Base-by-base conservation (phyloP, 2,888 invertebrate species). In the Volucella inanis region DNA sequence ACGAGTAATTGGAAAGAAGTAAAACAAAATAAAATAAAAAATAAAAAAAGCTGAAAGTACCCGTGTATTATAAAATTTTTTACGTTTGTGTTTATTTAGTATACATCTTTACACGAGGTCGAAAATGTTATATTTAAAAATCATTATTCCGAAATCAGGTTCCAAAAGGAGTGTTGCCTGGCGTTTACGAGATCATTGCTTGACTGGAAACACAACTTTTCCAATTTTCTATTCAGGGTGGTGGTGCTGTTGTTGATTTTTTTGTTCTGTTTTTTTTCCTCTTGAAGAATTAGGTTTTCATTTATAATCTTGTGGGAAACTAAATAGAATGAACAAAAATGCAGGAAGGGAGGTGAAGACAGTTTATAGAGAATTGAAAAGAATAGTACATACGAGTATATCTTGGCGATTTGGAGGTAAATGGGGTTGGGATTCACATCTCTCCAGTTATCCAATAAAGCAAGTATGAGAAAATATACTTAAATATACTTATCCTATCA, bases 181-280 rank as follows among this genome's bases (percentile, higher is more conserved):
- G 76, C 81, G 71, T 81, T 77, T 85, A 85, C 76, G 81, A 85
- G 85, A 85, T 85, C 81, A 81, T 68, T 62, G 62, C 72, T 72
- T 81, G 85, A 85, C 85, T 85, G 85, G 85, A 81, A 85, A 77
- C 81, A 72, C 71, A 81, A 80, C 68, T 81, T 81, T 85, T 85
- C 67, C 81, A 81, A 72, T 85, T 85, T 81, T 81, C 85, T 72
- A 70, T 65, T 77, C 62, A 64, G 76, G 80, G 75, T 76, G 80
- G 80, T 79, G 79, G 52, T 49, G 47, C 59, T 72, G 79, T 39
- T 76, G 65, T 67, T 71, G 64, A 52, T 50, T 62, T 54, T 75
- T 55, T 70, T 71, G 6, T 64, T 55, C 15, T 31, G 38, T 38
- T 75, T 77, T 81, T 57, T 64, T 71, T 31, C 45, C 15, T 14